Evolutionary conservation across 2,888 invertebrate species (phyloP), one percentile per base, ranked within the genome.

Genomic region (Listrodromus nycthemerus): DNA sequence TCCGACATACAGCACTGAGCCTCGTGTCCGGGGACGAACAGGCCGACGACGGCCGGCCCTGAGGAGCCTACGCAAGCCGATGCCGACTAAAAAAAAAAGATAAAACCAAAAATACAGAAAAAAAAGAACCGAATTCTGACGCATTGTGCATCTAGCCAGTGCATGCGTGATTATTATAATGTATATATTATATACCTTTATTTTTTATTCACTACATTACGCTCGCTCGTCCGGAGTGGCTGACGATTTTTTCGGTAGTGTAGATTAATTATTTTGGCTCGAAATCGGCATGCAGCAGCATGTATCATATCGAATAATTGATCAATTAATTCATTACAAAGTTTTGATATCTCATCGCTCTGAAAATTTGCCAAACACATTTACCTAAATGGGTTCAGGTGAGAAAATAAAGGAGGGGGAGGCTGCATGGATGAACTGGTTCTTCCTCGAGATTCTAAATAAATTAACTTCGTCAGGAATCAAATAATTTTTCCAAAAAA

Each of bases 11-110:
- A 94, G 94, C 94, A 94, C 94, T 93, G 91, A 93, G 92, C 92
- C 93, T 93, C 94, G 94, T 94, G 94, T 94, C 93, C 94, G 93
- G 93, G 94, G 94, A 93, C 92, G 92, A 84, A 84, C 91, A 91
- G 91, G 92, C 91, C 91, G 89, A 92, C 91, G 91, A 92, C 92
- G 91, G 92, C 91, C 92, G 89, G 90, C 92, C 93, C 92, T 92
- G 91, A 90, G 92, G 92, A 92, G 93, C 92, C 90, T 91, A 87
- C 88, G 87, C 89, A 89, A 88, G 79, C 86, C 86, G 84, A 88
- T 86, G 86, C 87, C 88, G 88, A 88, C 83, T 85, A 84, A 85
- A 83, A 71, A 48, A 71, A 69, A 80, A 80, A 79, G 79, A 76
- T 58, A 83, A 78, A 73, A 73, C 55, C 69, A 70, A 63, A 75